phyloP scores from a whole-genome alignment of 2,888 invertebrate species.

The Ganaspis brasiliensis region DNA sequence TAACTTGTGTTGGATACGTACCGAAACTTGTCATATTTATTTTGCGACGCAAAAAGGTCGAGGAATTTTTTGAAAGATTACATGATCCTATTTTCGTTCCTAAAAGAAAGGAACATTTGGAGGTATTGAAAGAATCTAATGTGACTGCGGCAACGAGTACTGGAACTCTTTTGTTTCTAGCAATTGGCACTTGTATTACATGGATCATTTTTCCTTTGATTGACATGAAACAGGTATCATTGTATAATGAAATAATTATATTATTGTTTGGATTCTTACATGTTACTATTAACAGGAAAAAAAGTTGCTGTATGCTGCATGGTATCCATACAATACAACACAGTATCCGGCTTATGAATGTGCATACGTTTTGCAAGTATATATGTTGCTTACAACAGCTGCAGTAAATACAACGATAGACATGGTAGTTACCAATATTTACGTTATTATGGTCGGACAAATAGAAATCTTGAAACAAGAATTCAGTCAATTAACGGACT shows the following conservation, averaged over 20 bases:
- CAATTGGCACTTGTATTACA: neutral
- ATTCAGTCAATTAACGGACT: neutral
- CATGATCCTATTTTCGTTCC: neutral
- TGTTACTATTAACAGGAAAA: too few relatives aligned
- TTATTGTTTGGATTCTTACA: too few relatives aligned
- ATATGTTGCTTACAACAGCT: neutral
- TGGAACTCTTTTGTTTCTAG: neutral
- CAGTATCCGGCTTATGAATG: neutral
- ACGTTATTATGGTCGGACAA: neutral
- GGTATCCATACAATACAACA: conserved; percentile 3
- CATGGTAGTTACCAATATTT: conserved; percentile 16
- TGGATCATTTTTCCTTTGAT: conserved; percentile 23
- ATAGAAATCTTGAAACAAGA: neutral
- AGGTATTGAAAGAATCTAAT: neutral
- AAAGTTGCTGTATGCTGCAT: neutral
- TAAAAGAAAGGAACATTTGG: neutral
- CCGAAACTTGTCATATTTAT: neutral
- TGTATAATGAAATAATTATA: neutral
- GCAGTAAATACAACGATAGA: neutral
- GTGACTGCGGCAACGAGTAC: neutral
- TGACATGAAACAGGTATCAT: neutral
- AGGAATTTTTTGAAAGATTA: neutral
- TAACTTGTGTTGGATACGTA: neutral
- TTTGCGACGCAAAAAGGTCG: neutral
- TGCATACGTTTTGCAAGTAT: neutral